phyloP scores from a whole-genome alignment of 2,888 invertebrate genomes.

The Catocala sponsa region DNA sequence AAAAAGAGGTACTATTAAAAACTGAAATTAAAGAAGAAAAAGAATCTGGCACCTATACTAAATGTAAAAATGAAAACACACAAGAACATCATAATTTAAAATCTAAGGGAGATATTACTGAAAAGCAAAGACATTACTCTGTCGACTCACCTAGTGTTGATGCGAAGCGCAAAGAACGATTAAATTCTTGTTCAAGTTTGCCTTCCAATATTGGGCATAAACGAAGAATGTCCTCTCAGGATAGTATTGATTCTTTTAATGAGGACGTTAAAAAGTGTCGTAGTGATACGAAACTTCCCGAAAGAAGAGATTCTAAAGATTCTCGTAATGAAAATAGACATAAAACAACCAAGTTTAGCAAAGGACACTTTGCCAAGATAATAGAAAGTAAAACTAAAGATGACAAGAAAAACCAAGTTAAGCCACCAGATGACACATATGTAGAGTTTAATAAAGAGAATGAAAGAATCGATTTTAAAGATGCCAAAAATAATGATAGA shows the following conservation, averaged over 20 bases:
- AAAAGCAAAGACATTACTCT: constrained; percentile 84
- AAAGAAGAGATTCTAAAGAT: constrained; percentile 92
- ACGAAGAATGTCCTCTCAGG: constrained; percentile 93
- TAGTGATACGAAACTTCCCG: constrained; percentile 84
- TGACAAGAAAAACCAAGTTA: constrained; percentile 87
- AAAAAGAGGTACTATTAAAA: constrained; percentile 77
- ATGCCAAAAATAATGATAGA: constrained; percentile 61
- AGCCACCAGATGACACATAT: constrained; percentile 79
- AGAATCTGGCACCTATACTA: constrained; percentile 54
- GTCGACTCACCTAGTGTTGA: constrained; percentile 80
- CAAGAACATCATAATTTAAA: constrained; percentile 56
- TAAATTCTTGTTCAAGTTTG: constrained; percentile 88
- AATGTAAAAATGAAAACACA: constrained; percentile 60
- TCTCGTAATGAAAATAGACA: constrained; percentile 75
- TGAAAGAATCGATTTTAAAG: constrained; percentile 64
- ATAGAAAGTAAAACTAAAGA: constrained; percentile 89
- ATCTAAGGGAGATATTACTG: constrained; percentile 69
- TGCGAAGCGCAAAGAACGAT: constrained; percentile 88
- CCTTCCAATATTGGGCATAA: constrained; percentile 91
- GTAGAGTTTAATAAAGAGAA: constrained; percentile 68
- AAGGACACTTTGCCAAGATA: constrained; percentile 87
- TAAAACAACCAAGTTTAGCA: constrained; percentile 88
- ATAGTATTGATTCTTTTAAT: constrained; percentile 86
- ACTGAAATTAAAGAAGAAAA: constrained; percentile 85
- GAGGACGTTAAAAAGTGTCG: constrained; percentile 90